Conservation (phyloP, 35 echinoderm and acorn worm species). For the Lytechinus pictus region DNA sequence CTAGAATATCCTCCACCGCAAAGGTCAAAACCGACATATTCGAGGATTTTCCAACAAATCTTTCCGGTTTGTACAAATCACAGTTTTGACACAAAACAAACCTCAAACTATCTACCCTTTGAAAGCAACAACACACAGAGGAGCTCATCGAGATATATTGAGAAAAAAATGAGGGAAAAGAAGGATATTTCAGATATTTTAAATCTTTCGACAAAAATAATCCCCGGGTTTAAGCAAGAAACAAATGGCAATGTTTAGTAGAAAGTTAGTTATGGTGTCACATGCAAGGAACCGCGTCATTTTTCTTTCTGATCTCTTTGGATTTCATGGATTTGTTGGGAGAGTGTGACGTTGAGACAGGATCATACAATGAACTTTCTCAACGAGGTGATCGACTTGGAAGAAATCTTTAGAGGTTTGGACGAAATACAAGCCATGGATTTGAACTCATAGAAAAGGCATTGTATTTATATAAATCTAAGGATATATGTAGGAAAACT, state of each 20-base stretch:
- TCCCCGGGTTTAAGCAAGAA: not conserved
- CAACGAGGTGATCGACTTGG: not conserved
- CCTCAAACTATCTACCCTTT: not conserved
- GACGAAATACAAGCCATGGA: not conserved
- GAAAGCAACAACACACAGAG: not conserved
- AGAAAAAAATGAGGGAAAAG: not conserved
- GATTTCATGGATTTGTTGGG: conserved; percentile 32
- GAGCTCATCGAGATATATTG: not conserved
- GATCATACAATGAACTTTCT: not conserved
- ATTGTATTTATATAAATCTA: too few relatives aligned
- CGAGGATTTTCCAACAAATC: conserved; percentile 28
- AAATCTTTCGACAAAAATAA: not conserved
- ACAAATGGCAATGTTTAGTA: not conserved
- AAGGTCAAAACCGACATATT: conserved; percentile 37
- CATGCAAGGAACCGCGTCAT: conserved; percentile 26
- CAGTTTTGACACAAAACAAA: conserved; percentile 33
- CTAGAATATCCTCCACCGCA: not conserved
- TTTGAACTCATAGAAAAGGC: too few relatives aligned
- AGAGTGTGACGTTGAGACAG: not conserved
- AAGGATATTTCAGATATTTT: not conserved
- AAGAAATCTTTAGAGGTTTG: not conserved
- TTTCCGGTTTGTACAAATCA: conserved; percentile 22
- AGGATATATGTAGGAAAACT: too few relatives aligned
- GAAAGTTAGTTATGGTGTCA: conserved; percentile 21
- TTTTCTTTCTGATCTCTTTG: conserved; percentile 16